Conservation (phyloP, 1,140 invertebrate species). For the Brachionus sp. region DNA sequence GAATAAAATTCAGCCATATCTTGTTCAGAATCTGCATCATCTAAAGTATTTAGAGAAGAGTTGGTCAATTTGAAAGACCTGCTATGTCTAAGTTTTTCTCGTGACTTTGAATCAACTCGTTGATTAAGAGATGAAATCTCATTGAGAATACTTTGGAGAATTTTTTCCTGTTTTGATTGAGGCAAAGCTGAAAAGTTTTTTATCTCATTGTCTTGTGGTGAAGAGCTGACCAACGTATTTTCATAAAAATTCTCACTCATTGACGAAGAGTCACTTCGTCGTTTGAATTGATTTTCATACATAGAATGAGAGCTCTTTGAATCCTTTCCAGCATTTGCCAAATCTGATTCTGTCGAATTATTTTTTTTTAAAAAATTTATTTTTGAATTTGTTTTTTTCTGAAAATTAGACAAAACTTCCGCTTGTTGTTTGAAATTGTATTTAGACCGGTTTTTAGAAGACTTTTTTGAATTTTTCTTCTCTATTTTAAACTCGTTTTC, state of each 20-base stretch:
- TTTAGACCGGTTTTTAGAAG: not conserved
- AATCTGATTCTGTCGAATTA: not conserved
- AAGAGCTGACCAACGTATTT: not conserved
- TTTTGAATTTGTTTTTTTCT: not conserved
- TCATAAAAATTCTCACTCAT: not conserved
- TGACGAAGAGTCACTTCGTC: not conserved
- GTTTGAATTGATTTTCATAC: not conserved
- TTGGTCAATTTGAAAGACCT: not conserved
- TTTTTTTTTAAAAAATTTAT: not conserved
- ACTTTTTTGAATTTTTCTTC: not conserved
- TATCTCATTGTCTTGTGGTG: not conserved
- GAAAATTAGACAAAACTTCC: not conserved
- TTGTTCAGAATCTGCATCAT: slow-evolving; percentile 15
- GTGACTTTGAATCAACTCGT: not conserved
- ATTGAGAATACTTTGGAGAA: not conserved
- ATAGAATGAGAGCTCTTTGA: not conserved
- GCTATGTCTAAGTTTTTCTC: not conserved
- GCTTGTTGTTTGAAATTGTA: not conserved
- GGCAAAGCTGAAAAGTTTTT: slow-evolving; percentile 4
- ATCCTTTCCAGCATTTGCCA: not conserved
- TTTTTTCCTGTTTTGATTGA: slow-evolving; percentile 7
- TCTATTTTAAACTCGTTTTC: not conserved
- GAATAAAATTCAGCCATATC: not conserved
- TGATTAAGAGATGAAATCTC: not conserved
- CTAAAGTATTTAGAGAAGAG: slow-evolving; percentile 1